phyloP scores from a whole-genome alignment of 1,140 invertebrate species.

The Adelges cooleyi region DNA sequence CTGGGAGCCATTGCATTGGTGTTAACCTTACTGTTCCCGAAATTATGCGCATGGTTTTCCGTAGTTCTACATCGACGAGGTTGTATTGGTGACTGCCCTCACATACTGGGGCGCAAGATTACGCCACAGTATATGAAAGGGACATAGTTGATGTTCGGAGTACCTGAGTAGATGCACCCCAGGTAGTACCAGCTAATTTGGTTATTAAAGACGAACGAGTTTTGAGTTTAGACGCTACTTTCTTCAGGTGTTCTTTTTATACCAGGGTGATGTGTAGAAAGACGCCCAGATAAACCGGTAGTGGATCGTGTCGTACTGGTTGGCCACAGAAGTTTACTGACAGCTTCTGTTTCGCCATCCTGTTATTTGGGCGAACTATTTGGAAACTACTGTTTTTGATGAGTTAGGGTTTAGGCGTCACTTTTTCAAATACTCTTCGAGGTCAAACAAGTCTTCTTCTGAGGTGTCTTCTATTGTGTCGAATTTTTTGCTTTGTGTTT shows the following conservation, averaged over 20 bases:
- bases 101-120: no score
- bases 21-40: conserved; percentile 35
- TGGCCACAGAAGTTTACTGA: not conserved
- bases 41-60: conserved; percentile 30
- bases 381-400: not conserved
- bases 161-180: no score
- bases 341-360: not conserved
- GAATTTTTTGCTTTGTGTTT: not conserved
- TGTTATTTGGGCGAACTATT: not conserved
- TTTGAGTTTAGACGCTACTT: no score
- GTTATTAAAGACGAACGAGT: no score
- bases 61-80: conserved; percentile 19
- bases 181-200: no score
- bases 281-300: not conserved
- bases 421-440: not conserved
- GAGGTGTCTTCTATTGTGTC: not conserved
- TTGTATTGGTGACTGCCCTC: no score
- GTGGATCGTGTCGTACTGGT: not conserved
- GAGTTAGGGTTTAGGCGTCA: not conserved
- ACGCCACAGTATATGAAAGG: no score
- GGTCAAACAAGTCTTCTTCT: not conserved
- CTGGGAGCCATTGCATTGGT: no score
- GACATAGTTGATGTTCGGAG: no score
- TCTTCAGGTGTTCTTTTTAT: no score
- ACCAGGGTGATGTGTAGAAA: not conserved